Evolutionary conservation across 2,797 vertebrate species (phyloP).

Genomic region (Oceanodroma leucorhoa): DNA sequence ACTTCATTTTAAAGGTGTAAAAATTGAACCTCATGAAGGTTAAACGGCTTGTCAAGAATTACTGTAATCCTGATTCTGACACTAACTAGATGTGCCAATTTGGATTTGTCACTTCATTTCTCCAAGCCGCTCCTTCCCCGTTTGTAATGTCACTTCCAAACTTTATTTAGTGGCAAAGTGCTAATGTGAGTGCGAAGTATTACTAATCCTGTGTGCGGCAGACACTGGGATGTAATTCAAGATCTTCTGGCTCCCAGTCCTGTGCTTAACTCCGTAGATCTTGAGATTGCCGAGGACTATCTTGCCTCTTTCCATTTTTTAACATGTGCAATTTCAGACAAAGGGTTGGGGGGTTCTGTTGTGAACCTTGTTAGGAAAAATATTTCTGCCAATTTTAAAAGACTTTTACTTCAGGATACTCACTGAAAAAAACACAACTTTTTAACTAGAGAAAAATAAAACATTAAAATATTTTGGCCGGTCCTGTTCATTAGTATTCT

Average conservation of each 20-base stretch:
- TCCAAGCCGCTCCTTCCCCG: conserved; percentile 50
- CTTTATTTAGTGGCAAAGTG: conserved; percentile 71
- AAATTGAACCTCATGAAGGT: conserved; percentile 46
- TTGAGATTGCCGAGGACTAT: not conserved
- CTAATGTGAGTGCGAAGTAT: conserved; percentile 69
- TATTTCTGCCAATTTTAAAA: not conserved
- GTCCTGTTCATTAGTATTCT: not conserved
- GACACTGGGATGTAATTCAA: conserved; percentile 68
- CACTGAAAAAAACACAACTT: not conserved
- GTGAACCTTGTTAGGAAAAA: not conserved
- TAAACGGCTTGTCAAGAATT: conserved; percentile 66
- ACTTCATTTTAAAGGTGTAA: conserved; percentile 58
- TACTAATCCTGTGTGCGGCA: conserved; percentile 64
- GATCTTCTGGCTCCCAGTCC: conserved; percentile 60
- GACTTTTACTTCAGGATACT: not conserved
- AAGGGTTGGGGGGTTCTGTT: not conserved
- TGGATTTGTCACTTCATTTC: conserved; percentile 67
- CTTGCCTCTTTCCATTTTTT: not conserved
- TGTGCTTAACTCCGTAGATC: conserved; percentile 33
- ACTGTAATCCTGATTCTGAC: conserved; percentile 67
- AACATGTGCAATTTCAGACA: not conserved
- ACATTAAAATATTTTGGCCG: not conserved
- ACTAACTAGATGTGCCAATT: conserved; percentile 67
- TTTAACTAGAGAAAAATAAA: not conserved
- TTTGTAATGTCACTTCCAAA: conserved; percentile 66